Conservation (phyloP, 1,140 invertebrate genomes). For the Drosophila melanica region DNA sequence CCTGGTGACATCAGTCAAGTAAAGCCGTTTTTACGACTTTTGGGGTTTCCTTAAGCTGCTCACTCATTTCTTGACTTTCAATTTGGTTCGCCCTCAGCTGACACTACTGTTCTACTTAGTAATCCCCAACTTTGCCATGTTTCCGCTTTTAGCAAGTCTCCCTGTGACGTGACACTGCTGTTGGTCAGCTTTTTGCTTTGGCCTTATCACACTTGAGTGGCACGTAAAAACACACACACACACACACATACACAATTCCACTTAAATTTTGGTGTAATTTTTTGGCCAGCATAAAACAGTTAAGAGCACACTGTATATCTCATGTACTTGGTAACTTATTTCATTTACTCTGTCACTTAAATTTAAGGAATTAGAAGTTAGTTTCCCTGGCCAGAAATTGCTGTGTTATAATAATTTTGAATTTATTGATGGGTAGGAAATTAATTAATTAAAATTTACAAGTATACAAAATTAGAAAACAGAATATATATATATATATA, state of each 20-base stretch:
- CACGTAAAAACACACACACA: slow-evolving; percentile 3
- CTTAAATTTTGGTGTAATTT: background rate
- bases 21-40: slow-evolving; percentile 41
- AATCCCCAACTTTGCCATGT: slow-evolving; percentile 38
- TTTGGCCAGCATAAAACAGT: background rate
- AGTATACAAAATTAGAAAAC: too few relatives aligned
- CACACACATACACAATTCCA: background rate
- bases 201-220: slow-evolving; percentile 12
- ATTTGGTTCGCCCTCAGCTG: slow-evolving; percentile 11
- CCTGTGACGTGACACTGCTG: slow-evolving; percentile 22
- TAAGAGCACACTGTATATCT: background rate
- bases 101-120: slow-evolving; percentile 13
- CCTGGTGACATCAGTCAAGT: slow-evolving; percentile 24
- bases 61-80: slow-evolving; percentile 36
- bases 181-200: slow-evolving; percentile 18
- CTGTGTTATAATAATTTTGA: too few relatives aligned
- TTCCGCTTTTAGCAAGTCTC: slow-evolving; percentile 23
- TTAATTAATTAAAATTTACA: too few relatives aligned
- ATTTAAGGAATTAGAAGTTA: background rate
- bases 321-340: background rate
- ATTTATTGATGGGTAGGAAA: too few relatives aligned
- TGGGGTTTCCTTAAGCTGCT: slow-evolving; percentile 35
- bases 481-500: too few relatives aligned
- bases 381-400: too few relatives aligned
- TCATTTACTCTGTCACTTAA: background rate